A percentile compares a stretch with the other conserved stretches of the same genome.
Conservation (phyloP, 1,140 invertebrate species). For the Ceratoteleas bidentatus region DNA sequence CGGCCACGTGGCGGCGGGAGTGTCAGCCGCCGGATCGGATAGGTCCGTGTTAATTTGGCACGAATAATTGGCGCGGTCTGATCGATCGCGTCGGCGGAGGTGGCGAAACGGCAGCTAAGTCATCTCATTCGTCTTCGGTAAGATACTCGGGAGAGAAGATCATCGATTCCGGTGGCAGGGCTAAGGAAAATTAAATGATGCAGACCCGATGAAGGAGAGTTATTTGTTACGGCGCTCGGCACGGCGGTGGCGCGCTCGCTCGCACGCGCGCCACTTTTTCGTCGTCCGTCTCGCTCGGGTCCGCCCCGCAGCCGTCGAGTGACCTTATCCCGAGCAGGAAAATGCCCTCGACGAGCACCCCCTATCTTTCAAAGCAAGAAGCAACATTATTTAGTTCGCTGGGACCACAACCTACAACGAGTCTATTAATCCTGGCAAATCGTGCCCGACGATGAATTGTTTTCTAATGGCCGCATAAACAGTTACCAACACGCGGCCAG, state of each 20-base stretch:
- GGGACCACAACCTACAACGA: conserved; percentile 72
- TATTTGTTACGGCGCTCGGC: conserved; percentile 78
- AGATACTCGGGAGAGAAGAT: conserved; percentile 78
- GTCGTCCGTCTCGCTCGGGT: conserved; percentile 23
- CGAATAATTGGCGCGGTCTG: conserved; percentile 78
- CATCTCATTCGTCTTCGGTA: conserved; percentile 80
- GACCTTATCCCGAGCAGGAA: conserved; percentile 45
- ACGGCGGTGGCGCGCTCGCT: conserved; percentile 34
- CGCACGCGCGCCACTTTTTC: conserved; percentile 31
- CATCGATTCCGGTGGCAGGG: conserved; percentile 78
- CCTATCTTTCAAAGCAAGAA: conserved; percentile 53
- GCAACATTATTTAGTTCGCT: conserved; percentile 68
- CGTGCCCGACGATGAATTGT: conserved; percentile 33
- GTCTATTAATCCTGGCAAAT: conserved; percentile 67
- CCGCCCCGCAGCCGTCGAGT: conserved; percentile 17
- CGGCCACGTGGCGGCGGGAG: conserved; percentile 29
- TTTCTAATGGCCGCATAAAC: conserved; percentile 38
- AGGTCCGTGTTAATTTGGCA: conserved; percentile 75
- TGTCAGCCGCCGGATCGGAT: conserved; percentile 38
- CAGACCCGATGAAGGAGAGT: conserved; percentile 79
- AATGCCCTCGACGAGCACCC: conserved; percentile 54
- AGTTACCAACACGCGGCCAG: conserved; percentile 1
- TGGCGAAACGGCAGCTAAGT: conserved; percentile 78
- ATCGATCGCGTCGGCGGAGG: conserved; percentile 74
- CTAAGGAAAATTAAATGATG: conserved; percentile 82